Evolutionary conservation across 2,888 invertebrate genomes (phyloP).

Genomic region (Omphaloscelis lunosa): DNA sequence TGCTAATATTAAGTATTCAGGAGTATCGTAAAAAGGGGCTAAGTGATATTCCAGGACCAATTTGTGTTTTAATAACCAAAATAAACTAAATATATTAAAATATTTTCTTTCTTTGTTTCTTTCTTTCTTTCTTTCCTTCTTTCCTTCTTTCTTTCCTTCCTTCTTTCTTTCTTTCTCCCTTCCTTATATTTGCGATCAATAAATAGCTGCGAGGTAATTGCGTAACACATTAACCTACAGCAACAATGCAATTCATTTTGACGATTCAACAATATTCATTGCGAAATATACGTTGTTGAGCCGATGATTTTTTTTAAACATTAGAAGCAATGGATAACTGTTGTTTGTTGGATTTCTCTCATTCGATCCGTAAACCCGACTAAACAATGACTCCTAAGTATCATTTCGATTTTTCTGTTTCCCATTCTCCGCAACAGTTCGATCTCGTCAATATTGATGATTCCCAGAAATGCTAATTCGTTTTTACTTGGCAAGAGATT

Average conservation of each 20-base stretch:
- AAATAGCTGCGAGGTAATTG: background rate
- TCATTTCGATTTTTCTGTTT: too few relatives aligned
- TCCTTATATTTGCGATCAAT: constrained; percentile 4
- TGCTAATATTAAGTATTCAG: background rate
- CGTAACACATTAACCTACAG: background rate
- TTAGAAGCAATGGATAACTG: background rate
- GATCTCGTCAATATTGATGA: constrained; percentile 39
- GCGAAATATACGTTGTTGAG: too few relatives aligned
- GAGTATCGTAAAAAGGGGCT: constrained; percentile 12
- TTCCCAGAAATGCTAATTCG: constrained; percentile 29
- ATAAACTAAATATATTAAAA: constrained; percentile 3
- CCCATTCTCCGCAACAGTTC: constrained; percentile 10
- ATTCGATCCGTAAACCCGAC: too few relatives aligned
- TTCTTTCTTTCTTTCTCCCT: too few relatives aligned
- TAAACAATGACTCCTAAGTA: too few relatives aligned
- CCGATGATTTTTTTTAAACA: too few relatives aligned
- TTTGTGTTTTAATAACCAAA: background rate
- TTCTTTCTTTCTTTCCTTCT: too few relatives aligned
- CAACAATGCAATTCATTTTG: background rate
- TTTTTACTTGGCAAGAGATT: constrained; percentile 22
- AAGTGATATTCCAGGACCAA: background rate
- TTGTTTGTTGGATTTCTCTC: too few relatives aligned
- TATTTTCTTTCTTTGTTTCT: too few relatives aligned
- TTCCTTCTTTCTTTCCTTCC: too few relatives aligned
- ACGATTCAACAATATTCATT: background rate